phyloP scores from a whole-genome alignment of 1,140 invertebrate genomes.

The Drosophila dunni region DNA sequence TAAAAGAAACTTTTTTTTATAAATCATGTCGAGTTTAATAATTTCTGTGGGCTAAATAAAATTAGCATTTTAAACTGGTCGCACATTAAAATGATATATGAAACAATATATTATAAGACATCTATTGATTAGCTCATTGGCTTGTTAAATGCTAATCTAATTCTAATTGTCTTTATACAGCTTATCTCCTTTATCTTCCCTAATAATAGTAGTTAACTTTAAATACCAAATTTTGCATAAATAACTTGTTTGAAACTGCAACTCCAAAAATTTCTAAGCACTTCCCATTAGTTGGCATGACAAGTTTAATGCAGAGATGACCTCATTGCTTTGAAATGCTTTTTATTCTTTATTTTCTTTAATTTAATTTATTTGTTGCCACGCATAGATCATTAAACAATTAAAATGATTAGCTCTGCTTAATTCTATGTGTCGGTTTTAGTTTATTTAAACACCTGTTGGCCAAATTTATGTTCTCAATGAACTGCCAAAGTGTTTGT shows the following conservation, averaged over 20 bases:
- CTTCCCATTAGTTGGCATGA: background rate
- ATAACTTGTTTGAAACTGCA: background rate
- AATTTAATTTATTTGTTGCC: background rate
- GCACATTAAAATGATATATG: background rate
- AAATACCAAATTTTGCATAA: conserved; percentile 4
- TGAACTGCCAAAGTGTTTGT: conserved; percentile 19
- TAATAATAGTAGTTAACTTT: background rate
- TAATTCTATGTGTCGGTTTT: background rate
- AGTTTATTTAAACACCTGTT: conserved; percentile 23
- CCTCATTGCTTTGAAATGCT: background rate
- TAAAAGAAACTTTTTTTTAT: background rate
- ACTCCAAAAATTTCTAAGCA: background rate
- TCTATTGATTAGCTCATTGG: background rate
- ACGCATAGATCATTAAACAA: conserved; percentile 10
- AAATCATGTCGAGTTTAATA: background rate
- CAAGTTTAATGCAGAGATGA: background rate
- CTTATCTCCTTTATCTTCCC: background rate
- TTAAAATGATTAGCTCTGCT: conserved; percentile 8
- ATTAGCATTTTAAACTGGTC: conserved; percentile 22
- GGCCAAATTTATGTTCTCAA: conserved; percentile 24
- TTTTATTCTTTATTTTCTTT: background rate
- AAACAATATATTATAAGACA: background rate
- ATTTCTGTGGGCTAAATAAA: background rate
- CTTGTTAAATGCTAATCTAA: background rate
- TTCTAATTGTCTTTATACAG: background rate